phyloP scores from a whole-genome alignment of 2,797 vertebrate genomes.

The Scyliorhinus canicula region DNA sequence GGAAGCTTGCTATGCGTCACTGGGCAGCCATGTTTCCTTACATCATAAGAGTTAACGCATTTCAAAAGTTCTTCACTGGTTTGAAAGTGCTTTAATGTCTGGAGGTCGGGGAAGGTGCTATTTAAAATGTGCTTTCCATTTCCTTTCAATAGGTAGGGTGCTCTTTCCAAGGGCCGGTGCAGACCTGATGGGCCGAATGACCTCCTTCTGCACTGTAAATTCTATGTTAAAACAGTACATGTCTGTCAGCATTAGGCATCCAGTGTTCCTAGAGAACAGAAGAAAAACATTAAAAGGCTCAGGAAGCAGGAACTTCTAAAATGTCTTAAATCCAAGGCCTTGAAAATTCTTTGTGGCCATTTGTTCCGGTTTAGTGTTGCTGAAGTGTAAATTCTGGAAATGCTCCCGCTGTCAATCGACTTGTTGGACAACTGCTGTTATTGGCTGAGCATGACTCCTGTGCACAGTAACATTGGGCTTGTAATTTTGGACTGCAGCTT shows the following conservation, averaged over 20 bases:
- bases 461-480: not conserved
- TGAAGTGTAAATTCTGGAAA: not conserved
- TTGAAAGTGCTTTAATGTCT: not conserved
- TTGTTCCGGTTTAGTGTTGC: not conserved
- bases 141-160: not conserved
- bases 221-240: too few relatives aligned
- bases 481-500: not conserved
- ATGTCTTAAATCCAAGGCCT: not conserved
- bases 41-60: not conserved
- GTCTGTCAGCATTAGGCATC: not conserved
- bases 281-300: not conserved
- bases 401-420: not conserved
- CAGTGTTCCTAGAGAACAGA: not conserved
- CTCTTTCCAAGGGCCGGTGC: too few relatives aligned
- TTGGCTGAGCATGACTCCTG: not conserved
- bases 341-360: not conserved
- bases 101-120: not conserved
- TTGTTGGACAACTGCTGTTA: not conserved
- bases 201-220: too few relatives aligned
- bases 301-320: not conserved
- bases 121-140: not conserved
- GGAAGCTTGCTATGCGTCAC: not conserved
- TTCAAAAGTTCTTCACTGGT: not conserved
- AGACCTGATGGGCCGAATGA: too few relatives aligned
- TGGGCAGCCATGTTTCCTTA: not conserved